A percentile compares a stretch with the other conserved stretches of the same genome.
Evolutionary conservation across 2,113 vertebrate genomes (phyloP).

Genomic region (Pandion haliaetus): DNA sequence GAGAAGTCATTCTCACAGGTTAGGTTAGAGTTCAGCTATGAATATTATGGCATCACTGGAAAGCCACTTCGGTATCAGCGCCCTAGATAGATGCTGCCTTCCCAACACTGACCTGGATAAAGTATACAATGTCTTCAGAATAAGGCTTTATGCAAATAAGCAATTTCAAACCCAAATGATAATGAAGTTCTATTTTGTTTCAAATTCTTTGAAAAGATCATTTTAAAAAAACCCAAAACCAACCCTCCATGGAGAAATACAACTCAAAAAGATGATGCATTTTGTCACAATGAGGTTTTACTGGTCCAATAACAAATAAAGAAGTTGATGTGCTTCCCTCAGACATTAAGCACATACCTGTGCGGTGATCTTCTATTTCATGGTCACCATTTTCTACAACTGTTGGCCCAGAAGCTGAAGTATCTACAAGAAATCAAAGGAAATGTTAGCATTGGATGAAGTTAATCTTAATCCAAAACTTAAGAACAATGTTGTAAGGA

Average conservation of each 20-base stretch:
- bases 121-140: neutral
- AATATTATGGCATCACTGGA: fast-evolving
- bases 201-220: neutral
- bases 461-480: neutral
- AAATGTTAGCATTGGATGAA: neutral
- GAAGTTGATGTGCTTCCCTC: fast-evolving
- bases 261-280: neutral
- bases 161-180: neutral
- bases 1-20: neutral
- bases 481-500: neutral
- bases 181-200: fast-evolving
- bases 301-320: neutral
- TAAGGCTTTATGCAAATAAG: fast-evolving
- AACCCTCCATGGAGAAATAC: neutral
- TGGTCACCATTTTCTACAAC: conserved; percentile 86
- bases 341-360: conserved; percentile 40
- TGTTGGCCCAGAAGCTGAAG: conserved; percentile 61
- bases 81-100: neutral
- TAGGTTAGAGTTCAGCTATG: neutral
- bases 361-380: conserved; percentile 59
- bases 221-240: fast-evolving
- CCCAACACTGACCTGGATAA: neutral
- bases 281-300: neutral
- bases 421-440: conserved; percentile 45
- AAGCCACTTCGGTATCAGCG: neutral